Conservation (phyloP, 2,888 invertebrate species). For the Chorisops tibialis region DNA sequence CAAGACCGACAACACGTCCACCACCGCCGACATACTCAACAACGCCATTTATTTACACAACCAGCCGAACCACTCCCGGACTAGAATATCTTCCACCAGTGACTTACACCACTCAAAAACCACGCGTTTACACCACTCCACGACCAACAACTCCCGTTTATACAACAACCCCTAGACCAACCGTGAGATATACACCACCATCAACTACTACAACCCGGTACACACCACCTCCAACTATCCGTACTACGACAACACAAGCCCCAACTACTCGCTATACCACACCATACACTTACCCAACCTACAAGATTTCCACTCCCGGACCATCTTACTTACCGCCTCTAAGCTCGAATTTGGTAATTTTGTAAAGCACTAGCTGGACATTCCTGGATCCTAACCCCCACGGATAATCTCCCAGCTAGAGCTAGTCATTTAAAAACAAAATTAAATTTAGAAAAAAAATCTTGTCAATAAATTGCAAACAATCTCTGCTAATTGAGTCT, state of each 20-base stretch:
- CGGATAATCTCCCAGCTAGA: background rate
- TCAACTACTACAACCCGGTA: background rate
- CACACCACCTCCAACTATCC: background rate
- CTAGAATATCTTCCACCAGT: background rate
- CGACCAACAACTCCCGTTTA: background rate
- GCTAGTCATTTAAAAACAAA: conserved; percentile 2
- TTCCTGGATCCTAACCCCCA: background rate
- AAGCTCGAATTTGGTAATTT: conserved; percentile 1
- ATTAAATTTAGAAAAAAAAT: background rate
- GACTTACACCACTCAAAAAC: background rate
- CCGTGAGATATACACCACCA: background rate
- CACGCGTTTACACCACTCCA: background rate
- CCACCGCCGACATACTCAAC: background rate
- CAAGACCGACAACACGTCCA: background rate
- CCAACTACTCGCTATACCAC: background rate
- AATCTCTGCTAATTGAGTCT: background rate
- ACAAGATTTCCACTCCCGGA: background rate
- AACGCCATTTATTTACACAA: background rate
- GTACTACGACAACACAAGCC: background rate
- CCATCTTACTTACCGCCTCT: background rate
- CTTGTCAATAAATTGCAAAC: background rate
- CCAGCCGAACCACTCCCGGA: too few relatives aligned
- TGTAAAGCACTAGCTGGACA: background rate
- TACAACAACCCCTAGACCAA: background rate
- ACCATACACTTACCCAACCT: background rate